Conservation (phyloP, 2,888 invertebrate genomes). For the Eretmocerus hayati region DNA sequence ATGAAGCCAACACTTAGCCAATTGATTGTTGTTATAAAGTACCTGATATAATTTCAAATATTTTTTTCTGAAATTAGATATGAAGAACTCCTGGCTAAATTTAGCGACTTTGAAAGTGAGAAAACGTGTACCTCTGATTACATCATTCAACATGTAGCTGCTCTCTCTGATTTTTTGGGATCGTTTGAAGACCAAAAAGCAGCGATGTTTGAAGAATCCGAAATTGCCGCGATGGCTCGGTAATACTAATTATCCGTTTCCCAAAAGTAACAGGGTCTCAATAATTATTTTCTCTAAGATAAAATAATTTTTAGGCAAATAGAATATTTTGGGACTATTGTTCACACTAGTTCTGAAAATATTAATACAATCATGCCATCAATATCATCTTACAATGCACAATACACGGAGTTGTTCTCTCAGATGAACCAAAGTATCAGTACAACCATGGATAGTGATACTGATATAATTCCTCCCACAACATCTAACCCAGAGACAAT, state of each 20-base stretch:
- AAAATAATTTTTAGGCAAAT: conserved; percentile 1
- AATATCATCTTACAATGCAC: not conserved
- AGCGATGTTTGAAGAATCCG: conserved; percentile 46
- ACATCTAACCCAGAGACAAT: not conserved
- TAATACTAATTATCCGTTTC: not conserved
- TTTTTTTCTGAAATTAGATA: conserved; percentile 33
- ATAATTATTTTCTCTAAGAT: no score
- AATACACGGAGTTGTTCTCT: conserved; percentile 2
- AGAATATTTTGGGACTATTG: conserved; percentile 9
- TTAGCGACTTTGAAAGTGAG: conserved; percentile 46
- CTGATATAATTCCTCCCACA: not conserved
- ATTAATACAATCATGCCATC: conserved; percentile 5
- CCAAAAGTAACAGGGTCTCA: no score
- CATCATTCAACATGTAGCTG: conserved; percentile 5
- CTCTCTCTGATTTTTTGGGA: conserved; percentile 1
- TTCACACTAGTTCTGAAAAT: not conserved
- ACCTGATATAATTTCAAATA: no score
- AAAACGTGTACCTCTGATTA: conserved; percentile 24
- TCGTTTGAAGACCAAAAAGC: conserved; percentile 53
- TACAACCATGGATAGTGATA: no score
- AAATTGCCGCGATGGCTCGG: conserved; percentile 18
- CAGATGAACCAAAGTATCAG: not conserved
- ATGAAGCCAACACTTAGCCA: no score
- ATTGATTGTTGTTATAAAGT: no score
- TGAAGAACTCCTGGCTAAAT: conserved; percentile 48